phyloP scores from a whole-genome alignment of 2,797 vertebrate species.

The Lepidocolaptes lacrymiger region DNA sequence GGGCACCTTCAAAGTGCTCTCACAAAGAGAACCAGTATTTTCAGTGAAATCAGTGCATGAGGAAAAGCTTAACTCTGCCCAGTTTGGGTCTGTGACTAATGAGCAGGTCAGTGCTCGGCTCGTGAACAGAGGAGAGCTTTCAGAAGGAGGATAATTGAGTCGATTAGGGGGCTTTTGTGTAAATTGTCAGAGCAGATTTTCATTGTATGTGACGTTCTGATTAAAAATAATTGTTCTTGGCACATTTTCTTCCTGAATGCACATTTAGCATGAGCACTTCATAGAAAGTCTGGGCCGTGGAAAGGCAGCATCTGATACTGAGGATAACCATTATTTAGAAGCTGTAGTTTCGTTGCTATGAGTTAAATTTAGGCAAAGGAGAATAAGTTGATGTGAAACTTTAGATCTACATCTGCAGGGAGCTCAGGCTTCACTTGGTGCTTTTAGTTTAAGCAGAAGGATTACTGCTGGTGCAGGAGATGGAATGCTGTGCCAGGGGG shows the following conservation, averaged over 20 bases:
- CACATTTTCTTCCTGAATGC: background rate
- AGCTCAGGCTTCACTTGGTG: fast-evolving
- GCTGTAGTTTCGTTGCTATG: background rate
- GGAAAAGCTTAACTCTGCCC: constrained; percentile 26
- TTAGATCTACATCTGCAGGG: background rate
- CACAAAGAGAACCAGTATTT: background rate
- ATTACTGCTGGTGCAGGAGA: background rate
- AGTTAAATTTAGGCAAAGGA: background rate
- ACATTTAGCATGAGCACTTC: background rate
- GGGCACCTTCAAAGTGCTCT: background rate
- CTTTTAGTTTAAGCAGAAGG: background rate
- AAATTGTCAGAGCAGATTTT: constrained; percentile 62
- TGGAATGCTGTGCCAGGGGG: fast-evolving
- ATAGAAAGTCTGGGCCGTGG: background rate
- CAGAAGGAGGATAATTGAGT: constrained; percentile 59
- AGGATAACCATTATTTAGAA: background rate
- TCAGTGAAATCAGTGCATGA: background rate
- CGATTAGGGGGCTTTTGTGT: constrained; percentile 55
- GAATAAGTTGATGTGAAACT: background rate
- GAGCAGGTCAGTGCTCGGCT: background rate
- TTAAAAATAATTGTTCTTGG: constrained; percentile 63
- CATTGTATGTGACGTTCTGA: constrained; percentile 47
- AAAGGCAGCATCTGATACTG: background rate
- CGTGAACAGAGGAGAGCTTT: background rate
- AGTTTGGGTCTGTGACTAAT: constrained; percentile 3